Percentiles rank a stretch among this genome's conserved stretches.
Conservation (phyloP, 2,888 invertebrate genomes). For the Drosophila mercatorum region DNA sequence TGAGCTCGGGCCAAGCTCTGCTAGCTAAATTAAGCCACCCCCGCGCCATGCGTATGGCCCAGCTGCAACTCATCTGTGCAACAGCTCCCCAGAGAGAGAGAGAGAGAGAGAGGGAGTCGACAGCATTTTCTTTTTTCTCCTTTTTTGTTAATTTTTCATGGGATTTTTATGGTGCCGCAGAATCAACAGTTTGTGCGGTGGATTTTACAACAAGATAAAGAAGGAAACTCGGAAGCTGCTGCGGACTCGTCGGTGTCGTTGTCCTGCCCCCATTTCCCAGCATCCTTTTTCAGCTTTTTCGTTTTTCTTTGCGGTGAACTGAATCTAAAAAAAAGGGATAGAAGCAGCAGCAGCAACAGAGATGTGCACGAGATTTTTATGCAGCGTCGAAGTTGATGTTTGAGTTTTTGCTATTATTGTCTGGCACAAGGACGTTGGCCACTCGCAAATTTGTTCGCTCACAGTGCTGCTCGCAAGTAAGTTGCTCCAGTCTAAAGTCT, state of each 20-base stretch:
- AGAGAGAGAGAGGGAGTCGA: constrained; percentile 3
- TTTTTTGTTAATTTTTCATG: constrained; percentile 74
- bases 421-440: constrained; percentile 69
- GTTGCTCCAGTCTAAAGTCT: constrained; percentile 10
- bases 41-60: constrained; percentile 48
- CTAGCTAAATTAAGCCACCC: constrained; percentile 70
- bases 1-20: constrained; percentile 41
- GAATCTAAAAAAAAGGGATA: constrained; percentile 3
- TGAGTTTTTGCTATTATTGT: constrained; percentile 66
- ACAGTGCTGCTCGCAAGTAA: constrained; percentile 16
- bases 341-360: not conserved
- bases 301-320: constrained; percentile 21
- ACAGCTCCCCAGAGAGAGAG: constrained; percentile 27
- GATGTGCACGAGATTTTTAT: constrained; percentile 55
- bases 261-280: constrained; percentile 29
- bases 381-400: constrained; percentile 68
- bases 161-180: constrained; percentile 82
- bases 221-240: constrained; percentile 45
- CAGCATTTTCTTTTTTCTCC: constrained; percentile 19
- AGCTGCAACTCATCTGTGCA: constrained; percentile 67
- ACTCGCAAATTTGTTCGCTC: constrained; percentile 39
- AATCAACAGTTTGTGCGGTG: constrained; percentile 84
- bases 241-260: constrained; percentile 35
- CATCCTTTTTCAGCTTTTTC: constrained; percentile 4
- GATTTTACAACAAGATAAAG: constrained; percentile 82